Conservation (phyloP, 1,140 invertebrate genomes). For the Aphelenchoides avenae region DNA sequence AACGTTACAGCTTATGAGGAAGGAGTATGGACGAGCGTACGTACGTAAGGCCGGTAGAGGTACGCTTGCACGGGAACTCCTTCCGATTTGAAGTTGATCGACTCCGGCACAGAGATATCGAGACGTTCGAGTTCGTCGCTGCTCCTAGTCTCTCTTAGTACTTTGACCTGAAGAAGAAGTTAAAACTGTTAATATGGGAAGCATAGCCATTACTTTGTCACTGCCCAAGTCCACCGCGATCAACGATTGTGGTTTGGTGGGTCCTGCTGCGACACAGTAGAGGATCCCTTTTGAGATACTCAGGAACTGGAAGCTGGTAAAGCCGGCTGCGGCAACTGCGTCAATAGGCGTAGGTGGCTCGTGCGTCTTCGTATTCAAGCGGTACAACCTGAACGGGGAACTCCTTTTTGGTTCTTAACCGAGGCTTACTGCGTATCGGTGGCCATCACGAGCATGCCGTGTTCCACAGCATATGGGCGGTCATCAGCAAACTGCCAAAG, state of each 20-base stretch:
- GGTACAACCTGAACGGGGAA: too few species aligned
- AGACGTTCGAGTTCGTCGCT: slow-evolving; percentile 9
- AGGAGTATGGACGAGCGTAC: too few species aligned
- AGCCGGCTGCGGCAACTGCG: slow-evolving; percentile 9
- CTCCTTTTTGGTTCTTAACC: too few species aligned
- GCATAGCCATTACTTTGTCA: too few species aligned
- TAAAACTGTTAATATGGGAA: too few species aligned
- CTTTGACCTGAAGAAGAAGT: slow-evolving; percentile 5
- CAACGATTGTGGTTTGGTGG: slow-evolving; percentile 7
- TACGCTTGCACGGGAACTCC: slow-evolving; percentile 15
- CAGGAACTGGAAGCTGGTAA: slow-evolving; percentile 13
- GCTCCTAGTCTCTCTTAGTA: slow-evolving; percentile 15
- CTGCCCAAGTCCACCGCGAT: slow-evolving; percentile 7
- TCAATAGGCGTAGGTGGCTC: slow-evolving; percentile 5
- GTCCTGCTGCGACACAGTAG: slow-evolving; percentile 17
- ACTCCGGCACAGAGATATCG: slow-evolving; percentile 1
- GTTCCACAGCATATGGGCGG: slow-evolving; percentile 13
- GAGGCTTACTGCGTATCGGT: too few species aligned
- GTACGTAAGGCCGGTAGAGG: slow-evolving; percentile 19
- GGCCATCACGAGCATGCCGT: too few species aligned
- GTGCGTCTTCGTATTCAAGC: too few species aligned
- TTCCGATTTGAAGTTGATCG: slow-evolving; percentile 10
- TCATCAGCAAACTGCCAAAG: slow-evolving; percentile 21
- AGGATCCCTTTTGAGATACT: slow-evolving; percentile 7
- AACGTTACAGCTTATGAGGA: too few species aligned